Conservation (phyloP, 2,113 vertebrate species). For the Himantopus leucocephalus region DNA sequence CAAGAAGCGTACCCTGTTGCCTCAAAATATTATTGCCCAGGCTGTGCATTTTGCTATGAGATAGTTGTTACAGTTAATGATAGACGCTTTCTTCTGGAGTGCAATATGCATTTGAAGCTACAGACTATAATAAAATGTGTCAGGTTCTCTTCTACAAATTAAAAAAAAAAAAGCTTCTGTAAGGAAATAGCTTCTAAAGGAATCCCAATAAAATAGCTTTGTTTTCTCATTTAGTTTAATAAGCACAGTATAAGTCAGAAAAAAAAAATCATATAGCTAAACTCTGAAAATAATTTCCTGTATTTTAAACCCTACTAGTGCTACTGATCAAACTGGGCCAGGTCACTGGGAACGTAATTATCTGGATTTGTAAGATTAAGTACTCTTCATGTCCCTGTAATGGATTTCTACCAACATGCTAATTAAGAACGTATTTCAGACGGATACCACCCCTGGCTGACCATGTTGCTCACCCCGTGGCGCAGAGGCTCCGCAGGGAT, state of each 20-base stretch:
- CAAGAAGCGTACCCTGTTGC: rapidly evolving
- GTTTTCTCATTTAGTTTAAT: neutral
- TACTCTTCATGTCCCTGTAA: neutral
- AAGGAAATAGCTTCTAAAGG: neutral
- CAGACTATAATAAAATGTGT: neutral
- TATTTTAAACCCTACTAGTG: neutral
- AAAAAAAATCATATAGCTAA: neutral
- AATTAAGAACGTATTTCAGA: neutral
- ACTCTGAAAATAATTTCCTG: neutral
- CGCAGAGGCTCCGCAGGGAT: neutral
- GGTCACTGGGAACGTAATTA: neutral
- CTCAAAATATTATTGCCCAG: rapidly evolving
- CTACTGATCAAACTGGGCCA: neutral
- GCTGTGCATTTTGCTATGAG: rapidly evolving
- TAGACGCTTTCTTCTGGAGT: rapidly evolving
- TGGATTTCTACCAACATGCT: neutral
- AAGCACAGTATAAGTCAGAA: neutral
- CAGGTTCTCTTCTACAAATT: neutral
- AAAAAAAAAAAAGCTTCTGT: neutral
- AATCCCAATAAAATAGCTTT: neutral
- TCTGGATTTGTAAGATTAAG: neutral
- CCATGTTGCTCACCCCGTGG: neutral
- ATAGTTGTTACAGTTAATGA: neutral
- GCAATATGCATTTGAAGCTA: neutral
- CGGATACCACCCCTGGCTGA: neutral